phyloP scores from a whole-genome alignment of 2,888 invertebrate species.

The Eumerus sabulonum region DNA sequence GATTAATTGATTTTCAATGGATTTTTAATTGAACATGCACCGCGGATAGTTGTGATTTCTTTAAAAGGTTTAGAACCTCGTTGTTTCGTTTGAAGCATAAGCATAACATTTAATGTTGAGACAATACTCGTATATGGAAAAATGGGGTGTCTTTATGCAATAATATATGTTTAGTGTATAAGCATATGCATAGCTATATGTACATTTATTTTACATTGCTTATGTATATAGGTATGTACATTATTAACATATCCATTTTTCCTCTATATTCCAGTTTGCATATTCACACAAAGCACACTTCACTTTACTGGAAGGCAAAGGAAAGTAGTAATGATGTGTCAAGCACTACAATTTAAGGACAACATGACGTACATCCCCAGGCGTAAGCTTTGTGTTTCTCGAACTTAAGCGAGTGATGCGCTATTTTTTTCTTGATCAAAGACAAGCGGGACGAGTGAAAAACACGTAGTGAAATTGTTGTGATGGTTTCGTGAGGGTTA shows the following conservation, averaged over 20 bases:
- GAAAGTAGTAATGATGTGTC: constrained; percentile 26
- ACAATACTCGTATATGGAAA: too few species aligned
- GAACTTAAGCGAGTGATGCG: constrained; percentile 32
- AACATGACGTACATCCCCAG: constrained; percentile 16
- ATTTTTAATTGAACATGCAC: too few species aligned
- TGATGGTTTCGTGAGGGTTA: not conserved
- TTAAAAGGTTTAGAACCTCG: too few species aligned
- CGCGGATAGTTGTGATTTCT: too few species aligned
- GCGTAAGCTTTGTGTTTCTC: constrained; percentile 32
- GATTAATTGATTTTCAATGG: too few species aligned
- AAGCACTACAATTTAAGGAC: constrained; percentile 26
- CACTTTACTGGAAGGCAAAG: constrained; percentile 9
- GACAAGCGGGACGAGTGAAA: constrained; percentile 21
- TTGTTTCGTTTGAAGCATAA: too few species aligned
- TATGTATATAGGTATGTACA: too few species aligned
- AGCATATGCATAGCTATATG: too few species aligned
- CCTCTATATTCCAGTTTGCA: constrained; percentile 31
- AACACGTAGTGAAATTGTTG: constrained; percentile 9
- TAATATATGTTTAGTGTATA: too few species aligned
- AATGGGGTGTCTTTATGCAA: too few species aligned
- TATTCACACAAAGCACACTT: constrained; percentile 14
- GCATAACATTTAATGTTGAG: too few species aligned
- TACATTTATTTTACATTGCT: too few species aligned
- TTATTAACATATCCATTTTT: constrained; percentile 4
- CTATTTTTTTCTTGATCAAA: constrained; percentile 13